Evolutionary conservation across 1,140 invertebrate species (phyloP).

Genomic region (Argopecten irradians): DNA sequence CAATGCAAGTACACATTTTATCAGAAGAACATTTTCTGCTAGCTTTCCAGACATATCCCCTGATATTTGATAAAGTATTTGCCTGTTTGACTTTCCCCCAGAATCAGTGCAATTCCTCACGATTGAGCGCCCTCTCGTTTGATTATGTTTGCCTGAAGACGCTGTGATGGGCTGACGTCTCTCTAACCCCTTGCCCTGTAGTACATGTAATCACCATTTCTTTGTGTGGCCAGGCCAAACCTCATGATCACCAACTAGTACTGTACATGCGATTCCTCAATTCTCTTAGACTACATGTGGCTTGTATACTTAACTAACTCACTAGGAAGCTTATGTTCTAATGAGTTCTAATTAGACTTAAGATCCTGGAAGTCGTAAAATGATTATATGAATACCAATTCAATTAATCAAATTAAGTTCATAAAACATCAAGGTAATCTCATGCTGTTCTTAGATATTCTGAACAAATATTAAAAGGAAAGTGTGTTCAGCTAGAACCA

Average conservation of each 20-base stretch:
- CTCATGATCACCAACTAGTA: neutral
- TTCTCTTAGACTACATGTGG: neutral
- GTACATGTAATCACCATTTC: neutral
- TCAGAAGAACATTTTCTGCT: neutral
- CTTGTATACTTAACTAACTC: neutral
- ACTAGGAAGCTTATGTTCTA: neutral
- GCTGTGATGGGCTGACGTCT: neutral
- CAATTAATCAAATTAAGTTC: too few relatives aligned
- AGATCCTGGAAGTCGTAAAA: too few relatives aligned
- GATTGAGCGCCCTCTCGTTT: conserved; percentile 5
- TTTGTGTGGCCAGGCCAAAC: neutral
- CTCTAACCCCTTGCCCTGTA: neutral
- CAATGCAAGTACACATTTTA: neutral
- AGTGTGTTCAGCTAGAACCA: too few relatives aligned
- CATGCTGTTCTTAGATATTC: too few relatives aligned
- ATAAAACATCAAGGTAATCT: too few relatives aligned
- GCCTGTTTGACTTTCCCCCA: neutral
- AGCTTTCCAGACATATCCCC: neutral
- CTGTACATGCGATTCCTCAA: neutral
- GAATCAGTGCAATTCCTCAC: conserved; percentile 20
- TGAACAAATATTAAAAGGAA: too few relatives aligned
- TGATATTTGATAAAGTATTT: conserved; percentile 1
- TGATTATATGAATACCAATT: too few relatives aligned
- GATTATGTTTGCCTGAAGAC: conserved; percentile 9
- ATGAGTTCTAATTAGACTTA: too few relatives aligned